Evolutionary conservation across 2,113 vertebrate species (phyloP), one percentile per base, ranked within the genome.

Genomic region (Brachyhypopomus occidentalis): DNA sequence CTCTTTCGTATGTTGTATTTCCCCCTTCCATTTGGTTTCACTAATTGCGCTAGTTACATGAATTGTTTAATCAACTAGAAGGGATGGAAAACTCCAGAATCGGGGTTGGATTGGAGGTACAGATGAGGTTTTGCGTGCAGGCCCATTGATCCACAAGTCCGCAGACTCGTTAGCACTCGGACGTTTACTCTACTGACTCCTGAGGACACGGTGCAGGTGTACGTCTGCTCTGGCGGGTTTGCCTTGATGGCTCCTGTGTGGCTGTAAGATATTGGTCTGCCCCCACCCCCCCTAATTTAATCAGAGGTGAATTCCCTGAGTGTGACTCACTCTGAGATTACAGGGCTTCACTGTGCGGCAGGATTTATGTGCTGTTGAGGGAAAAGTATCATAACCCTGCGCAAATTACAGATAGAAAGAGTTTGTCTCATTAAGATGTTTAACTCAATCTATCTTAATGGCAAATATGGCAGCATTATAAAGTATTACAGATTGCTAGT

Each of bases 311-410:
- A 72, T 80, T 77, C 45, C 45, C 72, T 3, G 1, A 36, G 48
- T n/a, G 23, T 84, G 83, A 80, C 71, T 84, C 83, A 80, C 48
- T n/a, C 1, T 20, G 20, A 48, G 25, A 8, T 77, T 58, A 58
- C 17, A 72, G 3, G 41, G 12, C 27, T 8, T 70, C 22, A 72
- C 45, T 23, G 45, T 36, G 4, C 77, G 34, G 67, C 60, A 41
- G 30, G 22, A 41, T 45, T 72, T 22, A 56, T 20, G 62, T 22
- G 4, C 30, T 27, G 20, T 16, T 72, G 52, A 56, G 22, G 48
- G 55, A 3, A 20, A 78, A 27, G 45, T 6, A 63, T 36, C 34
- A 56, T 27, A 59, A 38, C 70, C 22, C 19, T 63, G 34, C 5
- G 20, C 12, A 5, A 5, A 25, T 69, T 71, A 11, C 27, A 23